Percentiles rank a stretch among this genome's conserved stretches.
These are phyloP conservation scores for Tonatia bakeri DNA, from an alignment of 2,113 vertebrate species.

Conservation along the genomic window DNA sequence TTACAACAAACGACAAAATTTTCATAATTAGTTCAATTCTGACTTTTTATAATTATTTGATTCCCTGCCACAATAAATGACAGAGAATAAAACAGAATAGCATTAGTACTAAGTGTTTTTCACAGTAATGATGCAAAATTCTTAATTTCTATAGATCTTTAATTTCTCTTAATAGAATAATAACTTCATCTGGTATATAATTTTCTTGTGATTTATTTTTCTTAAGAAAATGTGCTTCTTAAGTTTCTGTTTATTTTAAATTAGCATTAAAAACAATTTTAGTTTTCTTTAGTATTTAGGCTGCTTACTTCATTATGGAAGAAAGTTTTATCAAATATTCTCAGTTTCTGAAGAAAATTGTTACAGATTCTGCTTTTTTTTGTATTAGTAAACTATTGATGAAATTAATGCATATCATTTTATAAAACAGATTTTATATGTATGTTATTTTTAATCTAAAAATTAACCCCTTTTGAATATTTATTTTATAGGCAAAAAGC, in stretches of 20 bases:
- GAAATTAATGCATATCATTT: background rate
- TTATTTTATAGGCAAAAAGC: background rate
- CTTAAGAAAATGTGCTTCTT: background rate
- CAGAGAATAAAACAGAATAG: conserved; percentile 49
- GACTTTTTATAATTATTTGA: conserved; percentile 19
- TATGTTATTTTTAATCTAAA: background rate
- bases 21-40: conserved; percentile 41
- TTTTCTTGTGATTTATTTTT: conserved; percentile 30
- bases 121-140: conserved; percentile 57
- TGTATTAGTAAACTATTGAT: background rate
- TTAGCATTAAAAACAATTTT: background rate
- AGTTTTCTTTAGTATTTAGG: background rate
- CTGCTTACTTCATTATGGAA: background rate
- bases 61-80: conserved; percentile 47
- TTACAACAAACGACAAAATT: conserved; percentile 38
- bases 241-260: conserved; percentile 5
- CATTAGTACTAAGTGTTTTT: conserved; percentile 53
- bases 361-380: background rate
- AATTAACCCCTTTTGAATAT: background rate
- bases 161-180: background rate
- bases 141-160: background rate
- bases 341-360: background rate
- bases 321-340: background rate
- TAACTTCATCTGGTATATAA: background rate
- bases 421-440: background rate